Evolutionary conservation across 2,888 invertebrate genomes (phyloP), one percentile per base, ranked within the genome.

Genomic region (Andrena camellia): DNA sequence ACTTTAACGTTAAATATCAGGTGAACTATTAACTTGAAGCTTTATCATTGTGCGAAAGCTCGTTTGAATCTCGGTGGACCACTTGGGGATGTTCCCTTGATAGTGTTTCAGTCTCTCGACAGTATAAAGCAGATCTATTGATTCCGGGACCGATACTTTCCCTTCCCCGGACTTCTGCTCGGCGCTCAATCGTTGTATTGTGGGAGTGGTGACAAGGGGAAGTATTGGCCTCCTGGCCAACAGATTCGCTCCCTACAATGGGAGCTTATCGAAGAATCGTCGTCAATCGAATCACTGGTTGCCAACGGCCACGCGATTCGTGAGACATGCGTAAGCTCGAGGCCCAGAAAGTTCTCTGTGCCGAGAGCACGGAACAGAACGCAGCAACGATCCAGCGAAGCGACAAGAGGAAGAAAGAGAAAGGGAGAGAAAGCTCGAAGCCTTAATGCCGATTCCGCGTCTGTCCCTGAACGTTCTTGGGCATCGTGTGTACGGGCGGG

Each of bases 401-500:
- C 59, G 72, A 42, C 62, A 62, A 66, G 67, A 70, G 50, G 42
- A 66, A 33, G 57, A 78, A 68, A 81, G 74, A 73, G 77, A 74
- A 72, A 63, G 42, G 8, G 33, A 71, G 66, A 77, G 74, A 69
- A 70, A 77, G 62, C 81, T 76, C 60, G 64, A 81, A 78, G 78
- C 68, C 79, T 79, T 86, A 83, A 86, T 81, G 86, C 69, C 81
- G 86, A 86, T 83, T 78, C 71, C 57, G 75, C 82, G 33, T 67
- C 60, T 80, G 75, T 74, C 80, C 54, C 76, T 62, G 77, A 78
- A 78, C 63, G 69, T 82, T 81, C 62, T 71, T 78, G 54, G 70
- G 50, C 57, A 50, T 67, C 59, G 62, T 29, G 42, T 63, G 62
- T 42, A 63, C 33, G 57, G 71, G 62, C 23, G 57, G 71, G 62